Conservation (phyloP, 2,888 invertebrate species). For the Callyntrura guangdongensis region DNA sequence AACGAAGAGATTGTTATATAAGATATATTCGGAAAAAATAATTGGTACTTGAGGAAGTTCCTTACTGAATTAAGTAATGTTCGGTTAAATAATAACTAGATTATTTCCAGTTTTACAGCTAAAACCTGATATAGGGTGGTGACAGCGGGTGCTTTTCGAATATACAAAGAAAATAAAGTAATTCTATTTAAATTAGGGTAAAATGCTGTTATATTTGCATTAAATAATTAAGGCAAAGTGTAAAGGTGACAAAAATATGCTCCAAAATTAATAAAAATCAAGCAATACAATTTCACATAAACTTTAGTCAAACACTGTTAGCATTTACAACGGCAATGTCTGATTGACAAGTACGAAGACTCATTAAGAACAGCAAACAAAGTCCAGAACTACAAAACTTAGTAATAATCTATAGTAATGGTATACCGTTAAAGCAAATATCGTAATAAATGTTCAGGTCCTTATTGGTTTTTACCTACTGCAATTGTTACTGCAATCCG, state of each 20-base stretch:
- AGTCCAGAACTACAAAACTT: conserved; percentile 33
- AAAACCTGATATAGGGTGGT: conserved; percentile 17
- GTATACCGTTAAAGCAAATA: not conserved
- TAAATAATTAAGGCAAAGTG: not conserved
- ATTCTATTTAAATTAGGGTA: not conserved
- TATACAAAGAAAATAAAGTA: not conserved
- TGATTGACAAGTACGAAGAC: not conserved
- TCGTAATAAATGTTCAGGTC: conserved; percentile 12
- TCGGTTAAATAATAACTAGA: not conserved
- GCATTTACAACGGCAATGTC: not conserved
- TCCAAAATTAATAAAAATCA: conserved; percentile 25
- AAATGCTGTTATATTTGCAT: not conserved
- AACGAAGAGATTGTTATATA: not conserved
- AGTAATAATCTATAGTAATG: not conserved
- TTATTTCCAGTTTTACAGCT: not conserved
- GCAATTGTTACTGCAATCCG: conserved; percentile 35
- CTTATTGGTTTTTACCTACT: conserved; percentile 4
- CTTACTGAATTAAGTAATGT: not conserved
- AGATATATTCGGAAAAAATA: not conserved
- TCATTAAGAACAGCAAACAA: not conserved
- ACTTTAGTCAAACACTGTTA: not conserved
- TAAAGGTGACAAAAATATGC: not conserved
- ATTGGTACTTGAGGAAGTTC: not conserved
- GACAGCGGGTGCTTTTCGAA: conserved; percentile 39
- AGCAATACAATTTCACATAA: conserved; percentile 23